These are phyloP conservation scores for Octodon degus DNA, from an alignment of 2,113 vertebrate genomes.

Conservation along the genomic window DNA sequence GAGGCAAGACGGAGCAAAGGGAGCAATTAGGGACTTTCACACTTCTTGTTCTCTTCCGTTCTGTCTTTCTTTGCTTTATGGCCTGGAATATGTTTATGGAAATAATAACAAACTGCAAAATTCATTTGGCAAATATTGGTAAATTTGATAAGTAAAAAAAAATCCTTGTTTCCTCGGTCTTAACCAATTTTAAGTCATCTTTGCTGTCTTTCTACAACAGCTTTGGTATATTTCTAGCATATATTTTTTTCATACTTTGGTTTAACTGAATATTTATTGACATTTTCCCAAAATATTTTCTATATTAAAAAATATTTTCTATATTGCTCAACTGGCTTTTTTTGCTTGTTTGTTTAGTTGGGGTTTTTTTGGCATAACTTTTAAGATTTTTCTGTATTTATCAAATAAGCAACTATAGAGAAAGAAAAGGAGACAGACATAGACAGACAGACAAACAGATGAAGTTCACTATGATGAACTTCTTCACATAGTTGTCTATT, in stretches of 20 bases:
- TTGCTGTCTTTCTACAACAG: background rate
- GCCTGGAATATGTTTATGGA: background rate
- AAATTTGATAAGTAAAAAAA: background rate
- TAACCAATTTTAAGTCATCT: background rate
- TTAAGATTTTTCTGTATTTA: background rate
- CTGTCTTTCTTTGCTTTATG: background rate
- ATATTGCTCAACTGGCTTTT: background rate
- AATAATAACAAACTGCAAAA: background rate
- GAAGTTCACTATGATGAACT: background rate
- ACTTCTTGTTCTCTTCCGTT: no score
- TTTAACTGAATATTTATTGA: background rate
- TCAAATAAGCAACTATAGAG: background rate
- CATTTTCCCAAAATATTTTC: background rate
- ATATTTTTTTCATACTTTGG: background rate
- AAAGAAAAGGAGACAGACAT: background rate
- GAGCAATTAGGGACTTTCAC: constrained; percentile 1
- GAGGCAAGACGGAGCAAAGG: background rate
- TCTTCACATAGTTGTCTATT: background rate
- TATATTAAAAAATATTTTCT: background rate
- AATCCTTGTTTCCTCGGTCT: background rate
- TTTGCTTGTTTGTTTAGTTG: no score
- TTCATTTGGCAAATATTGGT: background rate
- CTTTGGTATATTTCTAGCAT: background rate
- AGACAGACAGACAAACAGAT: background rate
- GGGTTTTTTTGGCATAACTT: no score